Evolutionary conservation across 2,113 vertebrate genomes (phyloP).

Genomic region (Mionectes macconnelli): DNA sequence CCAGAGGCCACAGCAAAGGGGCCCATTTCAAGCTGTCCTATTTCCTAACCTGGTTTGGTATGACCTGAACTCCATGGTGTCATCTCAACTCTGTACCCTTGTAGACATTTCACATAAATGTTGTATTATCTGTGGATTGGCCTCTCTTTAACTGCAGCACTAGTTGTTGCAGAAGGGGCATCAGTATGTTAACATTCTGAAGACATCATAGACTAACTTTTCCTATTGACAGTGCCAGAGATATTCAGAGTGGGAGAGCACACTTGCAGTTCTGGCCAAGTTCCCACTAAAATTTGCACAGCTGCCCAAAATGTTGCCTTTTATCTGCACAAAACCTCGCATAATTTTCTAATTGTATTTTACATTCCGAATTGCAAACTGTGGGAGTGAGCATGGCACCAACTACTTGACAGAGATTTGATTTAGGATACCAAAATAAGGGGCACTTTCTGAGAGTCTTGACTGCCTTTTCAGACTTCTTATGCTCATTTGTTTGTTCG

Average conservation of each 20-base stretch:
- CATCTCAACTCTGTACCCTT: background rate
- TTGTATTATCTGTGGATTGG: background rate
- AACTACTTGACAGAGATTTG: background rate
- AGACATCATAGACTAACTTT: background rate
- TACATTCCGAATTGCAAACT: background rate
- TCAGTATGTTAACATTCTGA: background rate
- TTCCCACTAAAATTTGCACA: background rate
- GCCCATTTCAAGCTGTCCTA: background rate
- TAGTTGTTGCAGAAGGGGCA: background rate
- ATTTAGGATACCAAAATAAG: background rate
- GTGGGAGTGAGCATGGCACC: background rate
- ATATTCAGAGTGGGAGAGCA: background rate
- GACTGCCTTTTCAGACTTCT: background rate
- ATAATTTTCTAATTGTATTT: background rate
- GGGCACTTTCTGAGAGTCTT: background rate
- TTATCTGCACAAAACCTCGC: background rate
- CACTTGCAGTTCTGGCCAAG: background rate
- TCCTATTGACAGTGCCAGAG: background rate
- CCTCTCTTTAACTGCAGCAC: background rate
- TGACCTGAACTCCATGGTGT: background rate
- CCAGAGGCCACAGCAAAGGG: background rate
- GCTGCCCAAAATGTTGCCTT: background rate
- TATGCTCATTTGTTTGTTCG: background rate
- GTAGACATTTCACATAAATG: background rate
- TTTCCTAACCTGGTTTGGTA: background rate